These are phyloP conservation scores for Acrobasis consociella DNA, from an alignment of 2,888 invertebrate genomes.

Conservation along the genomic window DNA sequence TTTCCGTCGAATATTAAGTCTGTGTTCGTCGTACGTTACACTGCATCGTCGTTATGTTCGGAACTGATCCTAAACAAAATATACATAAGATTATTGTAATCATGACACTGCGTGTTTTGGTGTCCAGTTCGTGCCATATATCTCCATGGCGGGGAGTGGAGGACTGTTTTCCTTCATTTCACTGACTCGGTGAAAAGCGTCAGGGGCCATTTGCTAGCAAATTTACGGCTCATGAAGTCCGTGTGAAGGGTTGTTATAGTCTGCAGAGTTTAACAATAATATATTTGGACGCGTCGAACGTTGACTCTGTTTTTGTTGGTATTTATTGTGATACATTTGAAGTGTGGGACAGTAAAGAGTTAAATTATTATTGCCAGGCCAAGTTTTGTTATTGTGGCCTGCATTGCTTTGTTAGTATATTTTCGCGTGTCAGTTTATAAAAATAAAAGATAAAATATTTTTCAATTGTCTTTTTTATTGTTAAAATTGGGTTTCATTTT, in stretches of 20 bases:
- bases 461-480: too few species aligned
- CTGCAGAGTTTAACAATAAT: slow-evolving; percentile 27
- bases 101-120: slow-evolving; percentile 38
- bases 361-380: too few species aligned
- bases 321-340: not conserved
- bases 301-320: slow-evolving; percentile 25
- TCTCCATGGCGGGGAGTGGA: slow-evolving; percentile 48
- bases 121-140: slow-evolving; percentile 51
- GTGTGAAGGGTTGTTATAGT: slow-evolving; percentile 56
- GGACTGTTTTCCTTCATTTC: slow-evolving; percentile 72
- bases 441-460: too few species aligned
- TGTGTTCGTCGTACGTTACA: too few species aligned
- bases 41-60: not conserved
- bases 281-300: slow-evolving; percentile 31
- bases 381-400: too few species aligned
- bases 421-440: too few species aligned
- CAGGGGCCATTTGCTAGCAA: slow-evolving; percentile 74
- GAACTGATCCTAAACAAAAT: slow-evolving; percentile 5
- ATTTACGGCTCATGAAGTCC: slow-evolving; percentile 72
- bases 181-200: slow-evolving; percentile 71
- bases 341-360: too few species aligned
- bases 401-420: too few species aligned
- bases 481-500: too few species aligned
- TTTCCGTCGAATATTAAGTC: too few species aligned
- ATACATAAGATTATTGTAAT: slow-evolving; percentile 22